Conservation (phyloP, 2,797 vertebrate genomes). For the Bryconaethiops microstoma region DNA sequence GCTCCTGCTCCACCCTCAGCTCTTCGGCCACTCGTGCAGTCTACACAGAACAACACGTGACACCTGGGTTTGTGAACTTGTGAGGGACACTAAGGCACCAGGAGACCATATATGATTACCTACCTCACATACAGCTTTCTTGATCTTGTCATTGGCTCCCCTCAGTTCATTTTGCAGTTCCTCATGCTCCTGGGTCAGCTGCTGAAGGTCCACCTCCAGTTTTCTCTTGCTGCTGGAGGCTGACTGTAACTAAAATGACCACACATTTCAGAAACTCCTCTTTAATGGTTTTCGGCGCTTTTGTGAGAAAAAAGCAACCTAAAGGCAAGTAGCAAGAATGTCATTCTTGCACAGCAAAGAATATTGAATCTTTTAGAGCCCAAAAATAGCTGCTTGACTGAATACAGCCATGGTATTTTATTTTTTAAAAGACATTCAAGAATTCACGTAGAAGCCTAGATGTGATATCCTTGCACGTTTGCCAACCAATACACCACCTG, state of each 20-base stretch:
- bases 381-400: too few relatives aligned
- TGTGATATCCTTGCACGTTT: too few relatives aligned
- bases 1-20: conserved; percentile 82
- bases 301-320: too few relatives aligned
- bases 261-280: too few relatives aligned
- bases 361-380: too few relatives aligned
- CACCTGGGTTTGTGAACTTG: not conserved
- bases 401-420: too few relatives aligned
- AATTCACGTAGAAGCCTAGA: too few relatives aligned
- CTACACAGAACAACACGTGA: conserved; percentile 57
- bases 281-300: too few relatives aligned
- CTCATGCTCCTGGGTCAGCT: conserved; percentile 80
- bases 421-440: too few relatives aligned
- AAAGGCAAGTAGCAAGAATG: too few relatives aligned
- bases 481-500: too few relatives aligned
- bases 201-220: conserved; percentile 84
- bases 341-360: too few relatives aligned
- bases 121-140: conserved; percentile 83
- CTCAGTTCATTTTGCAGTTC: conserved; percentile 77
- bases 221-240: conserved; percentile 80
- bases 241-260: conserved; percentile 74
- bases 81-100: not conserved
- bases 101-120: not conserved
- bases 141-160: conserved; percentile 76
- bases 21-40: conserved; percentile 76